Percentiles rank a stretch among this genome's conserved stretches.
Evolutionary conservation across 1,140 invertebrate genomes (phyloP).

Genomic region (Tetranychus urticae): DNA sequence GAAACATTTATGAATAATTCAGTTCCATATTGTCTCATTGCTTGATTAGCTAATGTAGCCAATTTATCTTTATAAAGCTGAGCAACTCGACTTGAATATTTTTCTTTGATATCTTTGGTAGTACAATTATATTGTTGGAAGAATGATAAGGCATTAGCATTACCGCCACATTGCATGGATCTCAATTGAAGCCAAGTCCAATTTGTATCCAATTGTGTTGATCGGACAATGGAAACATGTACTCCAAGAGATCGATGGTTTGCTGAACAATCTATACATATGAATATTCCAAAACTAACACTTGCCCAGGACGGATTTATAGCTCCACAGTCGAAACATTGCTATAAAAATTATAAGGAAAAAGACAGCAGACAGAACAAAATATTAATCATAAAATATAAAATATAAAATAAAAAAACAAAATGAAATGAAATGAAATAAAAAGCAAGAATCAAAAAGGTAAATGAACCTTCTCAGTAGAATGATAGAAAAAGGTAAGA

Average conservation of each 20-base stretch:
- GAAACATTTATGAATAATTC: slow-evolving; percentile 34
- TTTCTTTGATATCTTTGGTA: slow-evolving; percentile 82
- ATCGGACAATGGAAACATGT: slow-evolving; percentile 85
- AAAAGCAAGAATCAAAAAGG: too few species aligned
- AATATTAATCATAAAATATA: too few species aligned
- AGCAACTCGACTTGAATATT: slow-evolving; percentile 89
- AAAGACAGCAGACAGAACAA: background rate
- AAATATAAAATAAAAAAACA: too few species aligned
- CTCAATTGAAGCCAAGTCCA: slow-evolving; percentile 27
- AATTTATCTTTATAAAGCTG: slow-evolving; percentile 74
- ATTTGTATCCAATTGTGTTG: slow-evolving; percentile 92
- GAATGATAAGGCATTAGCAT: slow-evolving; percentile 71
- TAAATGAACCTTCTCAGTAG: too few species aligned
- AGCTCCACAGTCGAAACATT: slow-evolving; percentile 92
- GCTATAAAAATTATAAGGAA: background rate
- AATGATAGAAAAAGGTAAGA: too few species aligned
- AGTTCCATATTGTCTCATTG: slow-evolving; percentile 63
- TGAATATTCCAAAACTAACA: slow-evolving; percentile 97
- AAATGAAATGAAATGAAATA: too few species aligned
- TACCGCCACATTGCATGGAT: slow-evolving; percentile 96
- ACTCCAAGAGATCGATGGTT: slow-evolving; percentile 47
- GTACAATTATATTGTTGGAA: slow-evolving; percentile 81
- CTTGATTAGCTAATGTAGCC: slow-evolving; percentile 44
- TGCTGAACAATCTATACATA: slow-evolving; percentile 83
- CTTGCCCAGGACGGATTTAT: slow-evolving; percentile 98